Conservation (phyloP, 2,113 vertebrate genomes). For the Cynocephalus volans region DNA sequence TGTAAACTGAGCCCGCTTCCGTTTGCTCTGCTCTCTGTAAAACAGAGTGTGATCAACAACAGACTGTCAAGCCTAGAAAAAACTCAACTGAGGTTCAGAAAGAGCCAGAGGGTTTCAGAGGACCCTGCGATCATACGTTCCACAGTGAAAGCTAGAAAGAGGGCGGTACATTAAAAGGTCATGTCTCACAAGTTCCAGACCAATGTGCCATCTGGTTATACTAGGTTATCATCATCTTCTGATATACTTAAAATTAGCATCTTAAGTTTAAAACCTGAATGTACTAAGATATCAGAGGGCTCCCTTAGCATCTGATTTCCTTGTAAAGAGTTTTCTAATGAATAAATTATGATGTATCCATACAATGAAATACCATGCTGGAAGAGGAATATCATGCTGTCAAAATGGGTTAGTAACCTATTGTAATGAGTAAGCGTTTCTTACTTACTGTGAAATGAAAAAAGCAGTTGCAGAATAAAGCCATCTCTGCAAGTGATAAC, state of each 20-base stretch:
- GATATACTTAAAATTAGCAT: not conserved
- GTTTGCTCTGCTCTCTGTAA: not conserved
- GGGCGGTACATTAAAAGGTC: accelerated
- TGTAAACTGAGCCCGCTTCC: not conserved
- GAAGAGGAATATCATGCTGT: not conserved
- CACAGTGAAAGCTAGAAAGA: not conserved
- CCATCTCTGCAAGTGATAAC: not conserved
- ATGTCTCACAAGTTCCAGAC: not conserved
- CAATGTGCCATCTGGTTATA: not conserved
- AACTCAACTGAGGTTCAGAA: not conserved
- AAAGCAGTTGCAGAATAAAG: not conserved
- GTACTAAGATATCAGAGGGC: not conserved
- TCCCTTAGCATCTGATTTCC: not conserved
- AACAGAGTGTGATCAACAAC: not conserved
- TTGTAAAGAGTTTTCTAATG: not conserved
- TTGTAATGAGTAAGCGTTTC: not conserved
- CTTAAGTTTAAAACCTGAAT: not conserved
- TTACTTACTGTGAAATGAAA: not conserved
- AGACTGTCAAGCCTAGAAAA: not conserved
- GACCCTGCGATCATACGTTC: accelerated
- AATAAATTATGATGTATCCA: not conserved
- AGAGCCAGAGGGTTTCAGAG: too few relatives aligned
- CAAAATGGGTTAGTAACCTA: not conserved
- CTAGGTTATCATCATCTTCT: not conserved
- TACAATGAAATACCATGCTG: not conserved